Evolutionary conservation across 2,888 invertebrate species (phyloP).

Genomic region (Athripsodes cinereus): DNA sequence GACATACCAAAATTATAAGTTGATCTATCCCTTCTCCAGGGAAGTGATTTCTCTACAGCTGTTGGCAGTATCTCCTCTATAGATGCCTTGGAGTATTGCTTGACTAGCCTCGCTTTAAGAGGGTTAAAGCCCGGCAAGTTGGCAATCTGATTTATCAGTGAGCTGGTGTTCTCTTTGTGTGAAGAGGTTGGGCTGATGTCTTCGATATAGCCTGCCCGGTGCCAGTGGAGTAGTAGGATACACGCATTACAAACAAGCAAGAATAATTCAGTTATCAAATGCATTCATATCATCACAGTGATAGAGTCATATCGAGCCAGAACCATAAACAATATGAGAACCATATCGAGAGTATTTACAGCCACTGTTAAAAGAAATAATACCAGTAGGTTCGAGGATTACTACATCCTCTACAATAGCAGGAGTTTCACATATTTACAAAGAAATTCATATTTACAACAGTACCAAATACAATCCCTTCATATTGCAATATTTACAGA

Average conservation of each 20-base stretch:
- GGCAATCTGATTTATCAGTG: slow-evolving; percentile 62
- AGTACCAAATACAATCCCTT: neutral
- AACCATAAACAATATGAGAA: too few species aligned
- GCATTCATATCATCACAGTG: slow-evolving; percentile 10
- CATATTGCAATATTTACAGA: neutral
- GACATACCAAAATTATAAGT: slow-evolving; percentile 66
- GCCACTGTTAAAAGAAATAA: too few species aligned
- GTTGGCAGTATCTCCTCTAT: slow-evolving; percentile 60
- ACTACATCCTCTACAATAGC: too few species aligned
- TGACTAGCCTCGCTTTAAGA: slow-evolving; percentile 63
- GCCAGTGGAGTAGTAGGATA: slow-evolving; percentile 2
- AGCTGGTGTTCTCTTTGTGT: slow-evolving; percentile 61
- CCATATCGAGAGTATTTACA: too few species aligned
- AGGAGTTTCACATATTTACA: too few species aligned
- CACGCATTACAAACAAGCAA: slow-evolving; percentile 25
- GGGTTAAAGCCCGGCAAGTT: slow-evolving; percentile 64
- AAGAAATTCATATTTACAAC: too few species aligned
- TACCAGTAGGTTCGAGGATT: too few species aligned
- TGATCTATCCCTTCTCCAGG: slow-evolving; percentile 76
- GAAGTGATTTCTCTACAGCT: slow-evolving; percentile 74
- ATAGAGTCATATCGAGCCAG: neutral
- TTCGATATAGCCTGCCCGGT: slow-evolving; percentile 23
- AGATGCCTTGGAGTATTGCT: slow-evolving; percentile 58
- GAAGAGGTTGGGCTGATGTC: slow-evolving; percentile 49
- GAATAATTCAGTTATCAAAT: slow-evolving; percentile 20